Base-by-base conservation (phyloP, 1,140 invertebrate species). In the Drosophila virilis region DNA sequence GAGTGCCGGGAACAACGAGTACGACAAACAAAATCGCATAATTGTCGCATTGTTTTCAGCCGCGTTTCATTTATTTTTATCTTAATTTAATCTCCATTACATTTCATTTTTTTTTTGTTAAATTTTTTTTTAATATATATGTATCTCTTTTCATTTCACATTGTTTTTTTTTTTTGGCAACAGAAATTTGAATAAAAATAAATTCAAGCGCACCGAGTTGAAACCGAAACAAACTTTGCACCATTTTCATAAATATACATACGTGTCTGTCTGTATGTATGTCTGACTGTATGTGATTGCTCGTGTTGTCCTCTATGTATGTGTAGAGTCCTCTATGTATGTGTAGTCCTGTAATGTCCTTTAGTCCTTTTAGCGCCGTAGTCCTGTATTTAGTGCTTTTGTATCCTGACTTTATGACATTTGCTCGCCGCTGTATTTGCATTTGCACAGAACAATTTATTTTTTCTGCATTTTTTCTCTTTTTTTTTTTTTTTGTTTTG, bases 191-290 rank as follows among this genome's bases (percentile, higher is more conserved):
- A 71, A 86, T 77, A 77, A 89, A 81, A 77, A 88, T 80, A 83
- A 84, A 85, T 91, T 91, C 78, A 91, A 91, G 81, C 90, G 91
- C 91, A 91, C 88, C 88, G 85, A 91, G 74, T 91, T 91, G 78
- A 92, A 92, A 92, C 91, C 90, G 91, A 91, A 92, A 92, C 84
- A 91, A 89, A 91, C 81, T 91, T 91, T 91, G 90, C 90, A 91
- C 90, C 69, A 90, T 76, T 80, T 89, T 77, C 57, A 58, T 79
- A 68, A 17, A 17, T 75, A 64, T 74, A 15, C 13, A 45, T 45
- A 45, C 8, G 1, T 43, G n/a, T 33, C 13, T 42, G 9, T 37
- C 15, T 37, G 13, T n/a, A 37, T 37, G 15, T 42, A 8, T 42
- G n/a, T 54, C 17, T 33, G 9, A 42, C 10, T 38, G 37, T 50